Evolutionary conservation across 2,797 vertebrate species (phyloP), one percentile per base, ranked within the genome.

Genomic region (Lagorchestes hirsutus): DNA sequence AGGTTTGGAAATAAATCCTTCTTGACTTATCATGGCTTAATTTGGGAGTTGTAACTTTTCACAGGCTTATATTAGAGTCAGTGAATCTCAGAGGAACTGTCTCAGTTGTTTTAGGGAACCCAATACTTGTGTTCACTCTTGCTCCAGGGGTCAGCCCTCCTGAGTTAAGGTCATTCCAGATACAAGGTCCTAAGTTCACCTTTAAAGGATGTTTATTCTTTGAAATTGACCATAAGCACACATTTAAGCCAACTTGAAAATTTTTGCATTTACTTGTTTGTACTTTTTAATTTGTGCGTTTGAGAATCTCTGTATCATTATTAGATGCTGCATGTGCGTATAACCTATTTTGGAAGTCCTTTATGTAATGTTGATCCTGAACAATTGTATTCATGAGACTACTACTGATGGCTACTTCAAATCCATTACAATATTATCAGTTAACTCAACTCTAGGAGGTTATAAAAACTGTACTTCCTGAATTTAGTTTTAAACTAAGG

Each of bases 221-320:
- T 98, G 90, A 93, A 97, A 98, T 97, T 97, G 95, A 97, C 98
- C 98, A 98, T 97, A 93, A 97, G 98, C 98, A 98, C 74, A 96
- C 90, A 96, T 97, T 97, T 98, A 95, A 95, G 98, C 97, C 98
- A 97, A 95, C 92, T 96, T 95, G 95, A 97, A 98, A 97, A 94
- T 93, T n/a, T 92, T 95, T 92, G 91, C 95, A 28, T 96, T 50
- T 97, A 97, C 98, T 94, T 0, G 3, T 92, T 74, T 96, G 97
- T 97, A 95, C 97, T 96, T 97, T 13, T 95, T 95, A 46, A 90
- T 95, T 96, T 97, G 96, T 97, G 98, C 96, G 97, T 95, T 96
- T 93, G 94, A 97, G 96, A 56, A 97, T 92, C 82, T 95, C 97
- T 96, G 2, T 57, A 56, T 97, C 98, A 18, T 55, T 93, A 90